Evolutionary conservation across 2,888 invertebrate genomes (phyloP).

Genomic region (Strigamia transsilvanica): DNA sequence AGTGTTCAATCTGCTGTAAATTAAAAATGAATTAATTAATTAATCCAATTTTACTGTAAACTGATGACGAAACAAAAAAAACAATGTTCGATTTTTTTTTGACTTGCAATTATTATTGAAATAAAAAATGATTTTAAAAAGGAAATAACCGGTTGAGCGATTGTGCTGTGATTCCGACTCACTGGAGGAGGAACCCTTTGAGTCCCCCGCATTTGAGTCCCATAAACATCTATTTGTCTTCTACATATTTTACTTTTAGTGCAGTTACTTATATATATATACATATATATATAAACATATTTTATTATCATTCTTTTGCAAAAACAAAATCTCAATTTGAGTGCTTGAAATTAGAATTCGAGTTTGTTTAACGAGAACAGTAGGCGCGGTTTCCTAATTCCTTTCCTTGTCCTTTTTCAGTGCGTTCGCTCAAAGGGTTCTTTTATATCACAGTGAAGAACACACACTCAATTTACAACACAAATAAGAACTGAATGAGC

Average conservation of each 20-base stretch:
- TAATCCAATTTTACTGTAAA: slow-evolving; percentile 49
- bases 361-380: not conserved
- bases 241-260: slow-evolving; percentile 18
- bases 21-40: slow-evolving; percentile 11
- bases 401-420: slow-evolving; percentile 52
- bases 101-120: slow-evolving; percentile 45
- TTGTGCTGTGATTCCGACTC: slow-evolving; percentile 42
- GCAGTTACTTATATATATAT: not conserved
- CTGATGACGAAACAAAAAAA: slow-evolving; percentile 40
- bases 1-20: slow-evolving; percentile 40
- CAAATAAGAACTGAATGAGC: slow-evolving; percentile 46
- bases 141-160: slow-evolving; percentile 45
- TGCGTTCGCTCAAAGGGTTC: slow-evolving; percentile 53
- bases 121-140: slow-evolving; percentile 45
- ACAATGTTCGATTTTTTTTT: slow-evolving; percentile 44
- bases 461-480: slow-evolving; percentile 33
- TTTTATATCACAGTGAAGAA: slow-evolving; percentile 50
- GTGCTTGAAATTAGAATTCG: slow-evolving; percentile 43
- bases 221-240: slow-evolving; percentile 39
- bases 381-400: slow-evolving; percentile 27
- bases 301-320: not conserved
- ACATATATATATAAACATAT: not conserved
- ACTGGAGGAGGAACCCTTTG: slow-evolving; percentile 52
- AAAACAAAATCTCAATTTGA: slow-evolving; percentile 43
- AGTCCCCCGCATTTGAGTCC: slow-evolving; percentile 52